Conservation (phyloP, 2,888 invertebrate genomes). For the Nemapogon koenigi region DNA sequence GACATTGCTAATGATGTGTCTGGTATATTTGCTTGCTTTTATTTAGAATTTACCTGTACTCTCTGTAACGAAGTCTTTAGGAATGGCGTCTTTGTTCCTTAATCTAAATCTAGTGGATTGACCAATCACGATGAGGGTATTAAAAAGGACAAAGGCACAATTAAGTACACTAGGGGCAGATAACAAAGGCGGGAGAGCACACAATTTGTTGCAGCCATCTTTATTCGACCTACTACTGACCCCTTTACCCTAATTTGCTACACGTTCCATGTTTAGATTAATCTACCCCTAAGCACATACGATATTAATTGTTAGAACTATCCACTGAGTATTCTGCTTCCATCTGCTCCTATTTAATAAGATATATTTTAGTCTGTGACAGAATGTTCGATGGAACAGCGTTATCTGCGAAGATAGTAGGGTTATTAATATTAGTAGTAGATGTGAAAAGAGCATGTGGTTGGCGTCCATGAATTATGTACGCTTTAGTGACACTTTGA, state of each 20-base stretch:
- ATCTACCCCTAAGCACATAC: not conserved
- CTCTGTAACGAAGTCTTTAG: too few relatives aligned
- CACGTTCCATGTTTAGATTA: slow-evolving; percentile 28
- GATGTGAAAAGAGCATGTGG: slow-evolving; percentile 59
- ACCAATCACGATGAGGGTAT: slow-evolving; percentile 36
- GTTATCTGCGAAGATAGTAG: slow-evolving; percentile 5
- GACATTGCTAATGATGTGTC: too few relatives aligned
- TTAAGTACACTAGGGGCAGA: slow-evolving; percentile 56
- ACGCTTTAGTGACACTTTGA: slow-evolving; percentile 54
- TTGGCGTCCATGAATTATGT: slow-evolving; percentile 38
- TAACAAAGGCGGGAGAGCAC: slow-evolving; percentile 52
- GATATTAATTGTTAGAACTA: too few relatives aligned
- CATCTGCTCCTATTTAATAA: too few relatives aligned
- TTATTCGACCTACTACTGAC: slow-evolving; percentile 58
- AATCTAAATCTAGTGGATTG: slow-evolving; percentile 26
- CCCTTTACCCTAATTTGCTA: slow-evolving; percentile 59
- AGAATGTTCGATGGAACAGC: not conserved
- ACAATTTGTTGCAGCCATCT: slow-evolving; percentile 64
- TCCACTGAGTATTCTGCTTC: too few relatives aligned
- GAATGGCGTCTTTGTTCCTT: not conserved
- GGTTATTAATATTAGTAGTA: slow-evolving; percentile 38
- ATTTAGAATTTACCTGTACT: too few relatives aligned
- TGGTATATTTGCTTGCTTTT: too few relatives aligned
- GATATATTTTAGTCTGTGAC: slow-evolving; percentile 24
- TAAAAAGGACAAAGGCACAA: slow-evolving; percentile 56